Base-by-base conservation (phyloP, 2,888 invertebrate species). In the Sarcophaga rosellei region DNA sequence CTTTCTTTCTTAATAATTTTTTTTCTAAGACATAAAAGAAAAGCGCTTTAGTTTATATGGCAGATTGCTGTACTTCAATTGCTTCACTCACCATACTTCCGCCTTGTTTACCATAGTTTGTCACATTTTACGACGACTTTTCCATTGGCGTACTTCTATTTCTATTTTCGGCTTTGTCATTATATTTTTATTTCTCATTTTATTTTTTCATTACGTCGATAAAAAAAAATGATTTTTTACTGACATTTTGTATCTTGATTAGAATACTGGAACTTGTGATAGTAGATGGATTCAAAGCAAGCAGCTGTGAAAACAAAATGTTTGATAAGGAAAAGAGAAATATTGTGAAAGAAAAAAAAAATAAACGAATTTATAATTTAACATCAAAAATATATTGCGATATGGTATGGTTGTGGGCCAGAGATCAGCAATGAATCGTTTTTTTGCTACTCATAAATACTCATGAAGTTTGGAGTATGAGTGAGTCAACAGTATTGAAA, bases 291-390 rank as follows among this genome's bases (percentile, higher is more conserved):
- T 35, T 1, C 10, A 35, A 10, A 35, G 35, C 35, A 73, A 66
- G 62, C 84, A 80, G 75, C 84, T 80, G 80, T 76, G 76, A 85
- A 81, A 77, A 79, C 81, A 75, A 47, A 77, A 61, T 72, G 47
- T 61, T 17, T 53, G 65, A 77, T 47, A 68, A 73, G 73, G 8
- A 35, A 35, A 35, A 8, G 35, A 8, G 6, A 35, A 35, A 35
- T 35, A 35, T 35, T 35, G 35, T 35, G 35, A 5, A 35, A 35
- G 25, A 25, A 35, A 35, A 6, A 6, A 6, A 35, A 6, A 53
- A 17, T 25, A 74, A 74, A 84, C 45, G 70, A 79, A 65, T 65
- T 84, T 84, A 65, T 84, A 79, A 75, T 79, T 84, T 84, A 79
- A 75, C 69, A 65, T 79, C 8, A 79, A 57, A 75, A 81, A 63